Percentiles rank a stretch among this genome's conserved stretches.
phyloP scores from a whole-genome alignment of 2,888 invertebrate species.

The Acholoe squamosa region DNA sequence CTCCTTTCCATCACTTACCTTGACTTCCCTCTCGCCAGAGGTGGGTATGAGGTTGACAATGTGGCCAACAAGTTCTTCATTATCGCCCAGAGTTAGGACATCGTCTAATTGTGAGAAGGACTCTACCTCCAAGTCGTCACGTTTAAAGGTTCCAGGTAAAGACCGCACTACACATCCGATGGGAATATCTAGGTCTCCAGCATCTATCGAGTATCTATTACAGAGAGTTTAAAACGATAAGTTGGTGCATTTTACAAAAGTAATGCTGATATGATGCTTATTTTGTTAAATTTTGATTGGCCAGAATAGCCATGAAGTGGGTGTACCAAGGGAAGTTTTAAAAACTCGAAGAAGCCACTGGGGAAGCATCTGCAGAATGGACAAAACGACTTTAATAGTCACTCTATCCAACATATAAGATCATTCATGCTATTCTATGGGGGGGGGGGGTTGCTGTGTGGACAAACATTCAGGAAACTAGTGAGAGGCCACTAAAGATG shows the following conservation, averaged over 20 bases:
- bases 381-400: too few relatives aligned
- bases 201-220: slow-evolving; percentile 74
- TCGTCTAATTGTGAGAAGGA: slow-evolving; percentile 74
- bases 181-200: slow-evolving; percentile 75
- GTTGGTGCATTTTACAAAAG: not conserved
- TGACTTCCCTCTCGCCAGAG: slow-evolving; percentile 1
- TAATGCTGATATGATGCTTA: too few relatives aligned
- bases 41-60: slow-evolving; percentile 73
- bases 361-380: too few relatives aligned
- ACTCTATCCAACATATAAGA: too few relatives aligned
- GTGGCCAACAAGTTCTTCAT: slow-evolving; percentile 80
- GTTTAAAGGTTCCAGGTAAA: slow-evolving; percentile 72
- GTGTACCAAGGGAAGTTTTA: too few relatives aligned
- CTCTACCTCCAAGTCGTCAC: slow-evolving; percentile 74
- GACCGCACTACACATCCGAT: slow-evolving; percentile 77
- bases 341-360: too few relatives aligned
- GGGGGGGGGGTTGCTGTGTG: too few relatives aligned
- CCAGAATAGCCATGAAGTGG: too few relatives aligned
- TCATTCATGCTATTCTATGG: too few relatives aligned
- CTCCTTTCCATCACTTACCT: not conserved
- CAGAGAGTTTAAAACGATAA: not conserved
- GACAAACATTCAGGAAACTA: too few relatives aligned
- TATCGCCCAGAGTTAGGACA: slow-evolving; percentile 72
- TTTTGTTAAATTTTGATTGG: too few relatives aligned
- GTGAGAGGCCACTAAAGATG: too few relatives aligned